These are phyloP conservation scores for Merluccius polli DNA, from an alignment of 2,797 vertebrate species.

Conservation along the genomic window DNA sequence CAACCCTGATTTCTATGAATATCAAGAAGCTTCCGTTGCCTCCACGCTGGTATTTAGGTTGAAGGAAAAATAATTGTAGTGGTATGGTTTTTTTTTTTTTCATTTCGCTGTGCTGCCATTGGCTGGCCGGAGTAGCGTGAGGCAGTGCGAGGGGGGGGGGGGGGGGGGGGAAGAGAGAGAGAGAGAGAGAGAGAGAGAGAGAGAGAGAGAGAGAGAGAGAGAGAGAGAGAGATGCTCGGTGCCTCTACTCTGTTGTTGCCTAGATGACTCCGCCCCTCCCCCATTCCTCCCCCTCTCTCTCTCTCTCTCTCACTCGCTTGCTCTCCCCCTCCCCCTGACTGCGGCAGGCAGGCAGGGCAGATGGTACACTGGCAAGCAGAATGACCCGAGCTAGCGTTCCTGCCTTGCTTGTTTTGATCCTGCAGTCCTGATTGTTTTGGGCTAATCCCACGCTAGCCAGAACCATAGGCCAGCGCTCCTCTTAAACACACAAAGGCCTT, in stretches of 20 bases:
- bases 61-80: not conserved
- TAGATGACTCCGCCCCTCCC: slow-evolving; percentile 56
- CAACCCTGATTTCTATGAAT: not conserved
- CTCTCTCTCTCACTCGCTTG: not conserved
- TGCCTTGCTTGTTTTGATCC: slow-evolving; percentile 88
- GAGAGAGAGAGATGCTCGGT: not conserved
- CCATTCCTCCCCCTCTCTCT: slow-evolving; percentile 43
- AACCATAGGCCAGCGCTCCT: slow-evolving; percentile 77
- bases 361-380: slow-evolving; percentile 86
- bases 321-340: slow-evolving; percentile 76
- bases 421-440: slow-evolving; percentile 86
- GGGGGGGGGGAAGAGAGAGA: not conserved
- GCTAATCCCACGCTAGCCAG: slow-evolving; percentile 84
- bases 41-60: not conserved
- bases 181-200: slow-evolving; percentile 1
- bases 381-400: slow-evolving; percentile 86
- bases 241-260: slow-evolving; percentile 29
- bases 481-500: slow-evolving; percentile 89
- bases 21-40: not conserved
- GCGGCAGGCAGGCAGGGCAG: slow-evolving; percentile 83
- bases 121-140: not conserved
- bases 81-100: not conserved
- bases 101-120: not conserved
- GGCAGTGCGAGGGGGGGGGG: not conserved
- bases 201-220: not conserved